Evolutionary conservation across 2,113 vertebrate genomes (phyloP).

Genomic region (Heterotis niloticus): DNA sequence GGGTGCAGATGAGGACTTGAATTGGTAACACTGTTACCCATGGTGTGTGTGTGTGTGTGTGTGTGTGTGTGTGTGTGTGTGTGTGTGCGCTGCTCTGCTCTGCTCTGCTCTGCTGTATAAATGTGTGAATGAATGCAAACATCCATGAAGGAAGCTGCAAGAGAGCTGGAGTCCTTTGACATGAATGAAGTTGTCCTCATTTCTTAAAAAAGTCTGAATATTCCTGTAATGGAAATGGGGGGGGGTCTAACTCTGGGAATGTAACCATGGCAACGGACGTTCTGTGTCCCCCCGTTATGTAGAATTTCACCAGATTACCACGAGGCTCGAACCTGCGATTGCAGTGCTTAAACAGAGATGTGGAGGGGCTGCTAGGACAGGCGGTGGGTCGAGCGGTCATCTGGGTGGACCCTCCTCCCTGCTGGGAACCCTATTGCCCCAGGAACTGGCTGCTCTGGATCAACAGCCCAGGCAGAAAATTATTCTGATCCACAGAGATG

Average conservation of each 20-base stretch:
- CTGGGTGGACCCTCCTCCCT: not conserved
- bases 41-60: no score
- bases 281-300: not conserved
- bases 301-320: constrained; percentile 25
- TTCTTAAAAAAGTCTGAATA: constrained; percentile 7
- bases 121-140: not conserved
- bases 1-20: no score
- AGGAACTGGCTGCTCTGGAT: constrained; percentile 45
- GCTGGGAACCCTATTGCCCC: not conserved
- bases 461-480: constrained; percentile 51
- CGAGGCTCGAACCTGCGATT: not conserved
- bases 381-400: not conserved
- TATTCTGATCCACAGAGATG: constrained; percentile 21
- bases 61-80: no score
- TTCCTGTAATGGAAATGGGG: not conserved
- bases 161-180: not conserved
- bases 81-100: no score
- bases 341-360: not conserved
- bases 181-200: not conserved
- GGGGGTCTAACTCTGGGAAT: not conserved
- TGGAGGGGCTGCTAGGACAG: not conserved
- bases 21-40: no score
- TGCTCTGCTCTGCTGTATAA: no score
- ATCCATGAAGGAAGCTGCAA: not conserved
- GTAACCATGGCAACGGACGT: constrained; percentile 11